Evolutionary conservation across 2,797 vertebrate genomes (phyloP), one percentile per base, ranked within the genome.

Genomic region (Phyllotis vaccarum): DNA sequence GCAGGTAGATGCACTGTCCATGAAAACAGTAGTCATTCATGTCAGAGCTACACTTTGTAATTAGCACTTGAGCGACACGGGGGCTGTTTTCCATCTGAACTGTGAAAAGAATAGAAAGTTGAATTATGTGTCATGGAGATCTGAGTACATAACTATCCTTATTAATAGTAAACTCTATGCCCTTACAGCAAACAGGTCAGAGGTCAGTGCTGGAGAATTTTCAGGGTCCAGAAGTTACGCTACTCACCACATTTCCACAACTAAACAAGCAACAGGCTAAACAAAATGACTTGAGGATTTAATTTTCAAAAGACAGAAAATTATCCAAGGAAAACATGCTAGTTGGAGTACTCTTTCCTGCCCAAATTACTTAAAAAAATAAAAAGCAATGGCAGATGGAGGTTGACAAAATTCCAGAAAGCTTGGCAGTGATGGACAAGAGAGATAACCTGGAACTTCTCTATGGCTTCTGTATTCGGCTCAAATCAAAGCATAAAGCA

Each of bases 1-100:
- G 98, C 3, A 99, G 74, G 96, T 98, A 98, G 76, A 98, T 97
- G 5, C 99, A 99, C 8, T 98, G 97, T 6, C 99, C 99, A 0
- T 99, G 98, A 80, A 99, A 98, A 95, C 99, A 99, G 95, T 98
- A 99, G 88, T 98, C 98, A 5, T 98, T 95, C 98, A 98, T 98
- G 90, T 98, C 98, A 37, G 97, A 90, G 27, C 97, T 89, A 66
- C 99, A 99, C 60, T 95, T 97, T 0, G 97, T 97, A 96, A 98
- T 98, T 29, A 95, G 98, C 0, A 98, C 97, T 11, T 98, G 98
- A 82, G 98, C 98, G 91, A 98, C 97, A 0, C 97, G 98, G 0
- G 98, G 98, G 62, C 83, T 97, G 76, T 98, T 97, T 91, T 98
- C 98, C 81, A 95, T 98, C 95, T 97, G 98, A 96, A 98, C 98